Percentiles rank a stretch among this genome's conserved stretches.
These are phyloP conservation scores for Piprites chloris DNA, from an alignment of 2,113 vertebrate genomes.

Conservation along the genomic window DNA sequence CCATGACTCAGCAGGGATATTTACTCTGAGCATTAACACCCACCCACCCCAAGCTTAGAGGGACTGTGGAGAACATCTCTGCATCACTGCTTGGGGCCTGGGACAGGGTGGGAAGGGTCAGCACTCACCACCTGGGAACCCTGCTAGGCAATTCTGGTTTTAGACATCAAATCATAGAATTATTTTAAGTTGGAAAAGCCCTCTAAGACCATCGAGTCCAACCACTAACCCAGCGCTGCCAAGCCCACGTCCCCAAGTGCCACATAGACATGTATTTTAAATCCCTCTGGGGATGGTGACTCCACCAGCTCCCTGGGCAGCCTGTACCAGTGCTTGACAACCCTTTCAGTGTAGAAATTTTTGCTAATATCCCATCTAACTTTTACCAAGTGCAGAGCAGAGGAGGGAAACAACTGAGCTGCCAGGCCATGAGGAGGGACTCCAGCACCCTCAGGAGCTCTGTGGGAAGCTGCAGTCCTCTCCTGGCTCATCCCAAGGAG, in stretches of 20 bases:
- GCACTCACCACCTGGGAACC: not conserved
- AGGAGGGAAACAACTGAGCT: not conserved
- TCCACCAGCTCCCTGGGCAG: not conserved
- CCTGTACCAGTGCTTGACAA: not conserved
- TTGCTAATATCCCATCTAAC: not conserved
- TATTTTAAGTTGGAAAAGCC: not conserved
- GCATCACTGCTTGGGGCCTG: not conserved
- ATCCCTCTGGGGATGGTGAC: not conserved
- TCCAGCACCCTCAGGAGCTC: not conserved
- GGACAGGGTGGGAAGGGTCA: not conserved
- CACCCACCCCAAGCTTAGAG: not conserved
- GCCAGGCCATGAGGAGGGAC: not conserved
- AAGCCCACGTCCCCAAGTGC: not conserved
- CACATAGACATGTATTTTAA: not conserved
- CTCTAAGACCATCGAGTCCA: not conserved
- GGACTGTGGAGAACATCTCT: not conserved
- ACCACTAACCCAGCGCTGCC: not conserved
- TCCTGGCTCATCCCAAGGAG: not conserved
- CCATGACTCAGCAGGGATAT: not conserved
- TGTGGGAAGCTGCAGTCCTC: not conserved
- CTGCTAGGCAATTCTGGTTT: not conserved
- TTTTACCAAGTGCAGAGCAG: not conserved
- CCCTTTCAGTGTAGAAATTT: not conserved
- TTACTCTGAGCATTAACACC: not conserved
- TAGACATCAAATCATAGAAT: rapidly evolving